Conservation (phyloP, 2,888 invertebrate species). For the Merodon equestris region DNA sequence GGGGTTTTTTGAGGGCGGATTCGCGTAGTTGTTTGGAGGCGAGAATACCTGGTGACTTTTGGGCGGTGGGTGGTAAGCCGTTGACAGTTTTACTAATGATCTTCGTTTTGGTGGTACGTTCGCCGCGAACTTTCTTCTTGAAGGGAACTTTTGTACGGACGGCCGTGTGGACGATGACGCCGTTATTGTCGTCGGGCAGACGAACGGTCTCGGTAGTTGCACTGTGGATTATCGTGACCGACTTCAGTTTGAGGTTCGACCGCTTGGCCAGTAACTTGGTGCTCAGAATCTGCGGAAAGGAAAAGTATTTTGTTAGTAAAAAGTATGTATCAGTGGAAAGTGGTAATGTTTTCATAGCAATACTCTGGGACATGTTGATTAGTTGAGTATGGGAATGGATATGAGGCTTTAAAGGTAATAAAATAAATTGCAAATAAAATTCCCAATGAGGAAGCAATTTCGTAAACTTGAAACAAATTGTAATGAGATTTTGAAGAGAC, state of each 20-base stretch:
- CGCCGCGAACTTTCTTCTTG: conserved; percentile 86
- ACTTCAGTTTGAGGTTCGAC: conserved; percentile 89
- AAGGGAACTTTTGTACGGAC: conserved; percentile 92
- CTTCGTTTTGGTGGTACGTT: conserved; percentile 72
- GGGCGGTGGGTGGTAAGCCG: conserved; percentile 2
- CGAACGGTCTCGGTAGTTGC: conserved; percentile 93
- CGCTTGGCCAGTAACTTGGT: conserved; percentile 89
- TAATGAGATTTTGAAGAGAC: no score
- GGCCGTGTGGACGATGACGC: conserved; percentile 90
- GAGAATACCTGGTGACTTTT: conserved; percentile 43
- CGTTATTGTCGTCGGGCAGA: conserved; percentile 87
- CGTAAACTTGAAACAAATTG: no score
- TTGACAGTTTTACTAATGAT: conserved; percentile 78
- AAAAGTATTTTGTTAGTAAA: conserved; percentile 58
- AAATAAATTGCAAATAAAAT: no score
- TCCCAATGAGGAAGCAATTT: no score
- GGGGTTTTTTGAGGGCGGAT: conserved; percentile 76
- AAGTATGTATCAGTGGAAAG: neutral
- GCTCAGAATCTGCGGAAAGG: conserved; percentile 84
- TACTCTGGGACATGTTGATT: neutral
- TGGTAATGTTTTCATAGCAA: conserved; percentile 10
- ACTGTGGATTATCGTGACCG: conserved; percentile 93
- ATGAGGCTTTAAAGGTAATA: no score
- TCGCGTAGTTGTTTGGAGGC: conserved; percentile 60
- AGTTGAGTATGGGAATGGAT: no score